Percentiles rank a stretch among this genome's conserved stretches.
Conservation (phyloP, 2,888 invertebrate genomes). For the Andrena bucephala region DNA sequence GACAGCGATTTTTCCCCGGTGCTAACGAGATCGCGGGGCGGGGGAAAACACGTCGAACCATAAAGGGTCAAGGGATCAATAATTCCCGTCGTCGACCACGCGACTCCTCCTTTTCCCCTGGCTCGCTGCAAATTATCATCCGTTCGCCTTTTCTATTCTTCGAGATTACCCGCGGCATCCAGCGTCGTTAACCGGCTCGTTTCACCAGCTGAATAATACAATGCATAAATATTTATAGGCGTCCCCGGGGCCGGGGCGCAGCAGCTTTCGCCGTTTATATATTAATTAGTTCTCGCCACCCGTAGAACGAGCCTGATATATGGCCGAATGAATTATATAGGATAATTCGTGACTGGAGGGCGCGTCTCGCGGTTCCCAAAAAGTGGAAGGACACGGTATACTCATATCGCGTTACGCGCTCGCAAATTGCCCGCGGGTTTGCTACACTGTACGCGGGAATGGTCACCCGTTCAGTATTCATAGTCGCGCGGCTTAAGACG, state of each 20-base stretch:
- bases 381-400: constrained; percentile 14
- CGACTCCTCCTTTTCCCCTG: constrained; percentile 6
- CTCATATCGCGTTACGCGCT: not conserved
- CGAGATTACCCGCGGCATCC: constrained; percentile 53
- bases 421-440: constrained; percentile 5
- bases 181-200: constrained; percentile 67
- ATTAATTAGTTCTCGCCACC: constrained; percentile 77
- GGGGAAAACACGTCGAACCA: not conserved
- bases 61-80: constrained; percentile 14
- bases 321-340: constrained; percentile 29
- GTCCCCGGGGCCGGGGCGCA: constrained; percentile 46
- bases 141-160: constrained; percentile 52
- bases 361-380: constrained; percentile 10
- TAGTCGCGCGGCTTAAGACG: not conserved
- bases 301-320: constrained; percentile 25
- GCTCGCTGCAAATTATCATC: constrained; percentile 21
- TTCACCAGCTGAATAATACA: constrained; percentile 71
- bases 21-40: not conserved
- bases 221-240: constrained; percentile 80
- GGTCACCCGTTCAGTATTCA: constrained; percentile 40
- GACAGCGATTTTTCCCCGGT: not conserved
- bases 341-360: constrained; percentile 34
- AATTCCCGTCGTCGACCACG: constrained; percentile 1
- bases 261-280: constrained; percentile 77
- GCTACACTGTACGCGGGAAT: constrained; percentile 9